Base-by-base conservation (phyloP, 2,888 invertebrate species). In the Autographa gamma region DNA sequence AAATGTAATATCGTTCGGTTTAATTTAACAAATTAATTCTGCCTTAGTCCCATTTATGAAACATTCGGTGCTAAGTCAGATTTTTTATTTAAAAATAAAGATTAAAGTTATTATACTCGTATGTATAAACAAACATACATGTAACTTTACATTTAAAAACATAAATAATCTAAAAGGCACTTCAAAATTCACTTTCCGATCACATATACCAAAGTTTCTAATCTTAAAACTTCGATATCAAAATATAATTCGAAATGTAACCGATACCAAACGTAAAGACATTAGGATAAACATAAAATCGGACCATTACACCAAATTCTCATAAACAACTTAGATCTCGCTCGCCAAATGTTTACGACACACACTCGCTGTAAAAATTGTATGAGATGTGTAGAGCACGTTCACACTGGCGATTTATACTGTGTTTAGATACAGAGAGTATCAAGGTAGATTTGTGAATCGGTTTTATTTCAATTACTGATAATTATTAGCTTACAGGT, bases 291-390 rank as follows among this genome's bases (percentile, higher is more conserved):
- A 16, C 70, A 73, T 82, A 76, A 81, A 82, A 83, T 76, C 65
- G 63, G 63, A 62, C 71, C 61, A 79, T 81, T 67, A 69, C 63
- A 62, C 68, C 79, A 79, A 83, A 82, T 82, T 65, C 74, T 73
- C 74, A 77, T 83, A 77, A 82, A 81, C 81, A 82, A 83, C 82
- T 83, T 77, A 73, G 73, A 76, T 54, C 56, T 41, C 63, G 58
- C 70, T 63, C 70, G 69, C 71, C 73, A 72, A 72, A 79, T 78
- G 82, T 81, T 82, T 81, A 82, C 77, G 67, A 74, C 67, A 64
- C 60, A 38, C 74, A 77, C 74, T 73, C 67, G 74, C 65, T 76
- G 81, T 82, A 82, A 82, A 83, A 83, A 76, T 79, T 79, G 70
- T 76, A 76, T 65, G 64, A 72, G 58, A 32, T 14, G n/a, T 64